phyloP scores from a whole-genome alignment of 2,113 vertebrate genomes.

The Lontra canadensis region DNA sequence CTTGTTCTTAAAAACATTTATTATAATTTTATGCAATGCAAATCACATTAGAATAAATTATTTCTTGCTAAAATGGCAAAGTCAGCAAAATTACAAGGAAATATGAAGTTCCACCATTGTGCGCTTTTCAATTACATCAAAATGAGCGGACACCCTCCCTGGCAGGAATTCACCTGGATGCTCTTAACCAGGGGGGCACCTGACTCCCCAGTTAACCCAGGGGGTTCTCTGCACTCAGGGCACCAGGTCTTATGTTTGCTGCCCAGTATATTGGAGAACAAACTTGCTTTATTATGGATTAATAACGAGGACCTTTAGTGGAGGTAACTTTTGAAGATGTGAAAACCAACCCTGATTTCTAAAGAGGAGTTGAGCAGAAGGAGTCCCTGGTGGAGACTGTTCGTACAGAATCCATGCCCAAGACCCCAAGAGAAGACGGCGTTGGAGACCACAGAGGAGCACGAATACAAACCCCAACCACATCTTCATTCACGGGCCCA shows the following conservation, averaged over 20 bases:
- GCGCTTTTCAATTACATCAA: slow-evolving; percentile 35
- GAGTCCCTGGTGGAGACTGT: neutral
- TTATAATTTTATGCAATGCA: slow-evolving; percentile 81
- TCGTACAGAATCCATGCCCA: neutral
- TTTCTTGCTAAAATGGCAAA: slow-evolving; percentile 65
- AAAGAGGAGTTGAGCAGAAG: neutral
- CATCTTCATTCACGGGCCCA: neutral
- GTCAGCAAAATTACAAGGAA: slow-evolving; percentile 71
- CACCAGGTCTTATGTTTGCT: neutral
- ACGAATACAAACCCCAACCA: neutral
- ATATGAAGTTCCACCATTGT: neutral
- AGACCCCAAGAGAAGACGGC: neutral
- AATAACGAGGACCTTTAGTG: neutral
- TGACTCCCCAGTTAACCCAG: neutral
- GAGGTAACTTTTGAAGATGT: neutral
- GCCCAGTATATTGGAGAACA: neutral
- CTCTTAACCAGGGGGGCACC: neutral
- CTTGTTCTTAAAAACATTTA: slow-evolving; percentile 78
- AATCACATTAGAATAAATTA: slow-evolving; percentile 79
- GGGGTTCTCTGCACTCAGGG: neutral
- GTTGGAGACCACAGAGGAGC: neutral
- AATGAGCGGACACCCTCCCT: neutral
- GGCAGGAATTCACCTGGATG: neutral
- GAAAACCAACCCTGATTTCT: neutral
- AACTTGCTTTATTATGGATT: neutral